These are phyloP conservation scores for Nerophis lumbriciformis DNA, from an alignment of 2,113 vertebrate species.

Conservation along the genomic window DNA sequence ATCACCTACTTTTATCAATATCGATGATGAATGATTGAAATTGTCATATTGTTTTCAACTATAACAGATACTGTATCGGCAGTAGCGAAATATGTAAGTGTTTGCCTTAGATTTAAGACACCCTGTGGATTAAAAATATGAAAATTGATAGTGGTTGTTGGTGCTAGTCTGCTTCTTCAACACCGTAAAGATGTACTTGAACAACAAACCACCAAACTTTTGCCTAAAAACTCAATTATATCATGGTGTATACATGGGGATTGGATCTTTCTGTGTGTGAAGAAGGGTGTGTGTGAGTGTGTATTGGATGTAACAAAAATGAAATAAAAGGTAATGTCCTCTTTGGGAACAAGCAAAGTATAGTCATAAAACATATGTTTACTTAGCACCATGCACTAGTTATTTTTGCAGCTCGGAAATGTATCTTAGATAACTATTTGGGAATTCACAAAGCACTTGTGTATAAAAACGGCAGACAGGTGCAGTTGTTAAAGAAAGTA, in stretches of 20 bases:
- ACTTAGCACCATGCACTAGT: neutral
- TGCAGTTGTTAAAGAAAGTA: conserved; percentile 7
- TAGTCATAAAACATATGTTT: neutral
- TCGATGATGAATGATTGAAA: neutral
- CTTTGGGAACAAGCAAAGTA: conserved; percentile 5
- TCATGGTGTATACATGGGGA: neutral
- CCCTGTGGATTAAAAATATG: neutral
- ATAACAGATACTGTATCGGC: neutral
- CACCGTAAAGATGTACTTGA: neutral
- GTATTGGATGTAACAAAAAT: neutral
- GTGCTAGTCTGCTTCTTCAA: neutral
- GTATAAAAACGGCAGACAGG: conserved; percentile 15
- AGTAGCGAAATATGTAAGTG: neutral
- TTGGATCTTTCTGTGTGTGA: neutral
- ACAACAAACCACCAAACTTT: neutral
- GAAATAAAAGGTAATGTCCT: neutral
- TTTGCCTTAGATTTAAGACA: neutral
- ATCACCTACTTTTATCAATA: too few species aligned
- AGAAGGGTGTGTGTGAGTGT: too few species aligned
- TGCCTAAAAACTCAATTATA: neutral
- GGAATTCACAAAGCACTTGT: conserved; percentile 17
- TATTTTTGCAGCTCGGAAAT: conserved; percentile 19
- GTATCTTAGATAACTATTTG: conserved; percentile 7
- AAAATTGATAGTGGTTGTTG: neutral
- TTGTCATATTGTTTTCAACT: neutral